phyloP scores from a whole-genome alignment of 2,113 vertebrate species.

The Anoura caudifer region DNA sequence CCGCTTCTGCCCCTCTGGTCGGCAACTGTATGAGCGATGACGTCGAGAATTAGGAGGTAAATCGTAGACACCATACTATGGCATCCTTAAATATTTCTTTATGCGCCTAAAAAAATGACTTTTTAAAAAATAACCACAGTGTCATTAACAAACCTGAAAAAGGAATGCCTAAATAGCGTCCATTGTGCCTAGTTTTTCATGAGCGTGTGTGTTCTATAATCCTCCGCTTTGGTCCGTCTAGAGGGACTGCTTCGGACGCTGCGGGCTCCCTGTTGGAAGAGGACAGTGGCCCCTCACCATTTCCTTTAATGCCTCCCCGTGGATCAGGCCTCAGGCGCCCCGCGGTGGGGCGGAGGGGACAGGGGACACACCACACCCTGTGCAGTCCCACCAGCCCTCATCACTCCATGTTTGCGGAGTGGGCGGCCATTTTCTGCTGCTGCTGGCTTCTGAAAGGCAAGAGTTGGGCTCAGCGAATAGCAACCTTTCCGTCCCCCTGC shows the following conservation, averaged over 20 bases:
- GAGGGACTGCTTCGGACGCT: background rate
- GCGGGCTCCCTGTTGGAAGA: background rate
- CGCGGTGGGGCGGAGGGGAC: background rate
- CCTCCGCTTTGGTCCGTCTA: background rate
- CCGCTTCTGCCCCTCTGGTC: too few relatives aligned
- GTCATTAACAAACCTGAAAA: background rate
- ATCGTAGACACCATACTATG: background rate
- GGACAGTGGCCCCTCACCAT: background rate
- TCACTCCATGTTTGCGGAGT: background rate
- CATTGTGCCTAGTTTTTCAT: background rate
- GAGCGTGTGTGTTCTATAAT: background rate
- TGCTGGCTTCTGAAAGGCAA: background rate
- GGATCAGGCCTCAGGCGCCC: background rate
- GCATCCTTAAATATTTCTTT: background rate
- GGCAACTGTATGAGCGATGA: background rate
- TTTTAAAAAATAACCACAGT: background rate
- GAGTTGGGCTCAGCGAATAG: background rate
- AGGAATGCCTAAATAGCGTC: background rate
- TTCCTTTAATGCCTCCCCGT: background rate
- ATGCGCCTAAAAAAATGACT: background rate
- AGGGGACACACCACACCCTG: background rate
- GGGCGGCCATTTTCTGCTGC: background rate
- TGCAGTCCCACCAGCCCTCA: background rate
- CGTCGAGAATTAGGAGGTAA: background rate
- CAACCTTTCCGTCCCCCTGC: background rate